Evolutionary conservation across 2,888 invertebrate genomes (phyloP), one percentile per base, ranked within the genome.

Genomic region (Aphidius colemani): DNA sequence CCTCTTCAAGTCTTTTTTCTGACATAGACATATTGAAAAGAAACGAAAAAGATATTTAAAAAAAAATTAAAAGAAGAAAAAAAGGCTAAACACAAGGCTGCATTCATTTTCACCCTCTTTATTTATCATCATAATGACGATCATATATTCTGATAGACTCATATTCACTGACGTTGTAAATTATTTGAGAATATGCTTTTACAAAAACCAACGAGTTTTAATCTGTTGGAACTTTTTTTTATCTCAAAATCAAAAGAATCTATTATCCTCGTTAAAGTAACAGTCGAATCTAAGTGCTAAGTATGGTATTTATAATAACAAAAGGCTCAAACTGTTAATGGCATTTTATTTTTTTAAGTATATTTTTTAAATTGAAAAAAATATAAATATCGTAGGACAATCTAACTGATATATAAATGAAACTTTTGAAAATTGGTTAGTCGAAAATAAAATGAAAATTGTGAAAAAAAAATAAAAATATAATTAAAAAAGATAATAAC

Each of bases 221-320:
- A 64, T 60, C 56, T 18, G 59, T 60, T 45, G 53, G 55, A 60
- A 64, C 55, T 50, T 59, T 64, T 45, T 18, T 18, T 60, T 64
- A 64, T 64, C 60, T 60, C 10, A 30, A 40, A 60, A 64, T 64
- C 64, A 64, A 64, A 64, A 64, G 60, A 45, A 30, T n/a, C 44
- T 18, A 60, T 30, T 45, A 30, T 30, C 30, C 4, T 30, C 30
- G 30, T 30, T 30, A 30, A 3, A 30, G 30, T 30, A 30, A 30
- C 30, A 30, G 4, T 5, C 30, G 5, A 2, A 5, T 30, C 4
- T 2, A 30, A 30, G 30, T 30, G 30, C 30, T 30, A 30, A 30
- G 5, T 30, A 30, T 30, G 30, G 30, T 30, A 30, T 30, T 30
- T 30, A 30, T 30, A 30, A 30, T 30, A 30, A 30, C 30, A 30